A percentile compares a stretch with the other conserved stretches of the same genome.
Conservation (phyloP, 2,797 vertebrate genomes). For the Presbytis comata region DNA sequence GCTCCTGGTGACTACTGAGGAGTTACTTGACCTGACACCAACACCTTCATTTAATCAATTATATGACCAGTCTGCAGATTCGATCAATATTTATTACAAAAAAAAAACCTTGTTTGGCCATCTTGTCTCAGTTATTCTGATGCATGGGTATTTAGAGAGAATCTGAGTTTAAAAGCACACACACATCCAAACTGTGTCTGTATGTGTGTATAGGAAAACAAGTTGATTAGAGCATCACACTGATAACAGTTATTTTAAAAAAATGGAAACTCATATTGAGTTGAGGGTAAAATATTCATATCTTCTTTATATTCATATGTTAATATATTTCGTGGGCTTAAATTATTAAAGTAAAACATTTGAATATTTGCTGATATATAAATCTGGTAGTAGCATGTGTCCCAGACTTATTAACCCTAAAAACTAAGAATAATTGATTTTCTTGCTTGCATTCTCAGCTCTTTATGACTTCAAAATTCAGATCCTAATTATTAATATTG, state of each 20-base stretch:
- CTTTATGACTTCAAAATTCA: background rate
- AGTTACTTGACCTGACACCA: background rate
- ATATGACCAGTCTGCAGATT: background rate
- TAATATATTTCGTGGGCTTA: background rate
- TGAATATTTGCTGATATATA: background rate
- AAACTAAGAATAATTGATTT: background rate
- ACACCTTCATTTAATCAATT: background rate
- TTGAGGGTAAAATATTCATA: background rate
- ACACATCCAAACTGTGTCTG: background rate
- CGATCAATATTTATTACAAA: background rate
- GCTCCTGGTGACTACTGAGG: background rate
- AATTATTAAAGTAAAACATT: background rate
- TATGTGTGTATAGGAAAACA: rapidly evolving
- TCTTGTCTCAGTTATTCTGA: background rate
- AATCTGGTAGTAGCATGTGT: background rate
- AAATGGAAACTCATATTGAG: background rate
- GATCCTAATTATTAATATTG: background rate
- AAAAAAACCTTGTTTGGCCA: background rate
- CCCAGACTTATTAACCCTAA: background rate
- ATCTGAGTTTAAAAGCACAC: background rate
- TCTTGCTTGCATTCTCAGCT: background rate
- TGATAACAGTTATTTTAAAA: background rate
- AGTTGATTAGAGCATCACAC: background rate
- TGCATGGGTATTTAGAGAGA: background rate
- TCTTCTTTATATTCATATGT: background rate